These are phyloP conservation scores for Tetranychus piercei DNA, from an alignment of 2,888 invertebrate species.

Conservation along the genomic window DNA sequence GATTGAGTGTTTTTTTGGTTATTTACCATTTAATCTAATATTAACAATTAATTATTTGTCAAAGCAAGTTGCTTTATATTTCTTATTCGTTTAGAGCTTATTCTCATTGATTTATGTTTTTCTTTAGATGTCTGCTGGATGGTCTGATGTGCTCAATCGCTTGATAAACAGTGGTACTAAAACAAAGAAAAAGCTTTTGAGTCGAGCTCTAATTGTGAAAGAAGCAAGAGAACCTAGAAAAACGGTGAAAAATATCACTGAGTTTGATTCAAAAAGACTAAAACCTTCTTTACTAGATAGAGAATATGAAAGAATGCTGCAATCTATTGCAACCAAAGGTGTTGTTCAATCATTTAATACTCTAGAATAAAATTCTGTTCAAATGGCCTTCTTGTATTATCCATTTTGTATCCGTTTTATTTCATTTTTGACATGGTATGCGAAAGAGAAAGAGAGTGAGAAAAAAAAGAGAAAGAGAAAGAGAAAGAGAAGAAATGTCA, in stretches of 20 bases:
- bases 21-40: too few species aligned
- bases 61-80: too few species aligned
- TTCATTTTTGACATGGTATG: too few species aligned
- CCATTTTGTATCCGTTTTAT: too few species aligned
- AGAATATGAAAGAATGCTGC: slow-evolving; percentile 15
- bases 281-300: slow-evolving; percentile 2
- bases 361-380: slow-evolving; percentile 35
- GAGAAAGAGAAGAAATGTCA: too few species aligned
- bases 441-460: too few species aligned
- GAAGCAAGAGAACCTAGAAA: not conserved
- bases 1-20: too few species aligned
- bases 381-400: too few species aligned
- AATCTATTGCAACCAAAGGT: slow-evolving; percentile 36
- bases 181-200: not conserved
- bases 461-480: too few species aligned
- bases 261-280: not conserved
- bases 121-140: not conserved
- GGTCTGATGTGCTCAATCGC: not conserved
- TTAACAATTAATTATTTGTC: too few species aligned
- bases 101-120: too few species aligned
- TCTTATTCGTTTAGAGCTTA: too few species aligned
- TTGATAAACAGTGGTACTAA: not conserved
- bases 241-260: not conserved
- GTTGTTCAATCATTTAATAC: slow-evolving; percentile 83
- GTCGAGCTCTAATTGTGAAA: not conserved